Evolutionary conservation across 2,797 vertebrate species (phyloP).

Genomic region (Geotrypetes seraphini): DNA sequence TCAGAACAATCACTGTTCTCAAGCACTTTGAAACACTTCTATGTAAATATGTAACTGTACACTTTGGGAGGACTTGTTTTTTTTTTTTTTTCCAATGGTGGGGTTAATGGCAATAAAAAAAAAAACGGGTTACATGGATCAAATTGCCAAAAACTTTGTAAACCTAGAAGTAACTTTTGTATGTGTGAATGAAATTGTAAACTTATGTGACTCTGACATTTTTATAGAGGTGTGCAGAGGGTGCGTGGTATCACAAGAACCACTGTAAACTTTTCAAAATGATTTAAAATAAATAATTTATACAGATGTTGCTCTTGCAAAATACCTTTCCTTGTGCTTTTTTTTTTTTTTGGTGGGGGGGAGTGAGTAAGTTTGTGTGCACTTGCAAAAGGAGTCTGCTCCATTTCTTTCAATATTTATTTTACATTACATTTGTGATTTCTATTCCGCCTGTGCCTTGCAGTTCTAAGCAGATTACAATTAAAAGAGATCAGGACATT

Average conservation of each 20-base stretch:
- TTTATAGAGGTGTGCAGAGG: constrained; percentile 34
- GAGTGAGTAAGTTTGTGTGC: too few species aligned
- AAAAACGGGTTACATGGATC: constrained; percentile 75
- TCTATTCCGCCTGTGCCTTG: too few species aligned
- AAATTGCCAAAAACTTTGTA: constrained; percentile 94
- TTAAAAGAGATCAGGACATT: too few species aligned
- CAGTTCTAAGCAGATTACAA: too few species aligned
- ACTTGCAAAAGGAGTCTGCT: too few species aligned
- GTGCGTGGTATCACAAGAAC: constrained; percentile 34
- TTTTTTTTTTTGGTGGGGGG: too few species aligned
- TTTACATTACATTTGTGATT: too few species aligned
- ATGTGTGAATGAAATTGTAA: constrained; percentile 47
- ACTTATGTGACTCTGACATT: constrained; percentile 37
- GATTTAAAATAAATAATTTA: constrained; percentile 36
- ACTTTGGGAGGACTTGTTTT: constrained; percentile 51
- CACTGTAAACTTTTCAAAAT: constrained; percentile 51
- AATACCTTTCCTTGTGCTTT: too few species aligned
- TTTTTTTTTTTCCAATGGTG: constrained; percentile 85
- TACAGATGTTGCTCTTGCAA: neutral
- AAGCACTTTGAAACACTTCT: constrained; percentile 90
- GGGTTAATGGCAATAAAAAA: constrained; percentile 74
- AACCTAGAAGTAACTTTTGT: constrained; percentile 75
- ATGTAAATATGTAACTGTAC: constrained; percentile 88
- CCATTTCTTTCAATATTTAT: too few species aligned
- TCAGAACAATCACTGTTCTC: constrained; percentile 76